These are phyloP conservation scores for Cactoblastis cactorum DNA, from an alignment of 2,888 invertebrate genomes.

Conservation along the genomic window DNA sequence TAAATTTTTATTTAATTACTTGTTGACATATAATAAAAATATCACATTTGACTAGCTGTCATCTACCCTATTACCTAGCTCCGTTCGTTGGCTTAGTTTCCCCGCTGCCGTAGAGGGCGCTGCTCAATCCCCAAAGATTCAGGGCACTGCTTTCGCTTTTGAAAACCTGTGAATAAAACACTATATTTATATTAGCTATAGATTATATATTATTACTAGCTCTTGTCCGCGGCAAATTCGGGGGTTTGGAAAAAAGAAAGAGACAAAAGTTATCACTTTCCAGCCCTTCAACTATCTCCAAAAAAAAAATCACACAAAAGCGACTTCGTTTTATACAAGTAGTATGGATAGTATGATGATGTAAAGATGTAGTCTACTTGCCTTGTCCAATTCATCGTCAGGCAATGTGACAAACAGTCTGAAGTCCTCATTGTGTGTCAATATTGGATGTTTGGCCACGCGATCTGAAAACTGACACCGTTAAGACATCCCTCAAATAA, in stretches of 20 bases:
- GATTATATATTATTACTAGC: no score
- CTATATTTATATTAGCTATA: neutral
- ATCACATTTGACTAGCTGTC: no score
- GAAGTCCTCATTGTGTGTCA: slow-evolving; percentile 67
- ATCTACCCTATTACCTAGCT: slow-evolving; percentile 56
- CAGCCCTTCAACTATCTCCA: no score
- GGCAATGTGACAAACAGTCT: slow-evolving; percentile 59
- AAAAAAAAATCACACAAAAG: no score
- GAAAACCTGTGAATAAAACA: slow-evolving; percentile 40
- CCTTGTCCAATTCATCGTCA: slow-evolving; percentile 65
- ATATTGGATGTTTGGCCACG: slow-evolving; percentile 65
- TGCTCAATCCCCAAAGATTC: slow-evolving; percentile 60
- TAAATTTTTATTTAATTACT: no score
- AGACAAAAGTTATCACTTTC: no score
- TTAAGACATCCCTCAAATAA: no score
- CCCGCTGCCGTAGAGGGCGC: slow-evolving; percentile 43
- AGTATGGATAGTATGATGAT: no score
- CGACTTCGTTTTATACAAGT: no score
- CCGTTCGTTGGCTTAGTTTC: slow-evolving; percentile 52
- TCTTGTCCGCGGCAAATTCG: no score
- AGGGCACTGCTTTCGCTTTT: slow-evolving; percentile 57
- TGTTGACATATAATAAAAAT: slow-evolving; percentile 1
- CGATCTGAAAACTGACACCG: slow-evolving; percentile 56
- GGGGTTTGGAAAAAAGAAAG: no score
- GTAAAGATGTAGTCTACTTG: slow-evolving; percentile 20